Percentiles rank a stretch among this genome's conserved stretches.
phyloP scores from a whole-genome alignment of 2,888 invertebrate genomes.

The Agrenia bidenticulata region DNA sequence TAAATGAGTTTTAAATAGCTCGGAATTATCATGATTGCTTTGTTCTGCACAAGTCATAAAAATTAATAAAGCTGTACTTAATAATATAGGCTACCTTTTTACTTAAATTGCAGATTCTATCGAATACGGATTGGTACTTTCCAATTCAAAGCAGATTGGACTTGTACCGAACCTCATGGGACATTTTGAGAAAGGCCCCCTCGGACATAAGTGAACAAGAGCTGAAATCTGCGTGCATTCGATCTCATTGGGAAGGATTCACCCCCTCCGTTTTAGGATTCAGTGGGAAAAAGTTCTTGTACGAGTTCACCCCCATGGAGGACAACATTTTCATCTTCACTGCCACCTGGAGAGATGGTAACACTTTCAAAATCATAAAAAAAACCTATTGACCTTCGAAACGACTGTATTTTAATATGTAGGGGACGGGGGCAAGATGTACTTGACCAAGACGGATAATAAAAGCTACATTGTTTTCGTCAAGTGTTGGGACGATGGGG shows the following conservation, averaged over 20 bases:
- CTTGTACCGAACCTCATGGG: slow-evolving; percentile 18
- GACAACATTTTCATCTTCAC: slow-evolving; percentile 13
- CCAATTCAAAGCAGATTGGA: slow-evolving; percentile 19
- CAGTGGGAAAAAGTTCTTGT: slow-evolving; percentile 1
- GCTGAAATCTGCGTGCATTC: slow-evolving; percentile 6
- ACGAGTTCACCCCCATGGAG: slow-evolving; percentile 13
- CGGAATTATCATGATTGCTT: background rate
- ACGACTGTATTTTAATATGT: no score
- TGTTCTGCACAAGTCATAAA: no score
- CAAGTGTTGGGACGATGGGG: slow-evolving; percentile 22
- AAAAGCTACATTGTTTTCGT: slow-evolving; percentile 20
- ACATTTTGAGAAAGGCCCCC: slow-evolving; percentile 11
- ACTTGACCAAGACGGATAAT: slow-evolving; percentile 23
- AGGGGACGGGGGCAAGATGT: slow-evolving; percentile 21
- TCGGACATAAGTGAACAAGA: slow-evolving; percentile 9
- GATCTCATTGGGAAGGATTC: slow-evolving; percentile 4
- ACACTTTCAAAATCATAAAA: no score
- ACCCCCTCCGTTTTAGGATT: slow-evolving; percentile 14
- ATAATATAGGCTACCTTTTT: no score
- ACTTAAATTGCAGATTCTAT: background rate
- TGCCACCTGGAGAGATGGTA: slow-evolving; percentile 12
- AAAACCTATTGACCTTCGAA: no score
- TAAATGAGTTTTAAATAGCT: no score
- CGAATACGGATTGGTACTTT: slow-evolving; percentile 22
- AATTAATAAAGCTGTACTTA: no score